These are phyloP conservation scores for Candoia aspera DNA, from an alignment of 2,113 vertebrate species.

Conservation along the genomic window DNA sequence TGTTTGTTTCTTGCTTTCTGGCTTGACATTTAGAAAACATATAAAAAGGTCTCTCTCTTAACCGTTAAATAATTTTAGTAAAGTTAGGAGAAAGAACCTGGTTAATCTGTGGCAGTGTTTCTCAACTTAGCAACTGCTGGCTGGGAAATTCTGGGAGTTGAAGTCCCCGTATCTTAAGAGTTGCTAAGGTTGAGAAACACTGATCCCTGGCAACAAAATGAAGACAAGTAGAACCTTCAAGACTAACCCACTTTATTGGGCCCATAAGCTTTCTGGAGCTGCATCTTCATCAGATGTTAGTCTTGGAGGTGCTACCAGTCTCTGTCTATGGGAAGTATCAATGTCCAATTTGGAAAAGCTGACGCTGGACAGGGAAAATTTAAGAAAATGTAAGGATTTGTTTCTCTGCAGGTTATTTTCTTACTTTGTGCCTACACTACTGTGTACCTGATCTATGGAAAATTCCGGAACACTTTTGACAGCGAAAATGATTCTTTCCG, in stretches of 20 bases:
- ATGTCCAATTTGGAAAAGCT: not conserved
- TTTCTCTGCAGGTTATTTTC: constrained; percentile 84
- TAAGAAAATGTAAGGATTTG: not conserved
- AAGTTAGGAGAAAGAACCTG: not conserved
- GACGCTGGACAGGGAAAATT: not conserved
- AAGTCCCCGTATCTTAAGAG: too few relatives aligned
- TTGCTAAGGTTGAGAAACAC: too few relatives aligned
- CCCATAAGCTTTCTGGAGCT: not conserved
- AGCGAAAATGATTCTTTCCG: constrained; percentile 91
- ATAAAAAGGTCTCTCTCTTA: not conserved
- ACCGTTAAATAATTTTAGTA: not conserved
- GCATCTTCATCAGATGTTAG: not conserved
- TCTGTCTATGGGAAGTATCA: not conserved
- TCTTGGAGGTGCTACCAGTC: not conserved
- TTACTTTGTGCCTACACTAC: constrained; percentile 88
- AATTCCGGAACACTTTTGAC: constrained; percentile 84
- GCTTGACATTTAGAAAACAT: not conserved
- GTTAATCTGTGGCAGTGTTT: not conserved
- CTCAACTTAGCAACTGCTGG: too few relatives aligned
- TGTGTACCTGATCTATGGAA: constrained; percentile 90
- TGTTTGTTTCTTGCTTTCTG: not conserved
- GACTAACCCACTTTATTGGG: not conserved
- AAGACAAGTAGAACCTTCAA: not conserved
- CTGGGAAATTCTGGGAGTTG: too few relatives aligned
- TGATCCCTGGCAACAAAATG: not conserved